A percentile compares a stretch with the other conserved stretches of the same genome.
These are phyloP conservation scores for Torymus texanus DNA, from an alignment of 2,888 invertebrate species.

Conservation along the genomic window DNA sequence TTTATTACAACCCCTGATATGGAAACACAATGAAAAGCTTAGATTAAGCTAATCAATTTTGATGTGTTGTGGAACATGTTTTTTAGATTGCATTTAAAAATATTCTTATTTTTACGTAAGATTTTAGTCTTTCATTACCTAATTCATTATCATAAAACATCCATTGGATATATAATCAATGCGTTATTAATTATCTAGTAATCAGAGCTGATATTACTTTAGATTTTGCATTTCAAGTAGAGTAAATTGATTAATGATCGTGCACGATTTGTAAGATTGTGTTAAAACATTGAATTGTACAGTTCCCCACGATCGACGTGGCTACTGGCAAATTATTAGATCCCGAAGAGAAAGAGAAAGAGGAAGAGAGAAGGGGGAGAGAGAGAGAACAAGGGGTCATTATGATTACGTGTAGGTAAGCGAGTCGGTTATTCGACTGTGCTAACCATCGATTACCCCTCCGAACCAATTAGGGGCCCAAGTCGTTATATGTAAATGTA, in stretches of 20 bases:
- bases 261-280: conserved; percentile 1
- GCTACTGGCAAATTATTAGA: conserved; percentile 59
- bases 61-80: too few relatives aligned
- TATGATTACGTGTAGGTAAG: conserved; percentile 65
- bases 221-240: too few relatives aligned
- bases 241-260: conserved; percentile 7
- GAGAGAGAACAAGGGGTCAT: conserved; percentile 59
- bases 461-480: conserved; percentile 61
- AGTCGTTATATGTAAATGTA: conserved; percentile 64
- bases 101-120: too few relatives aligned
- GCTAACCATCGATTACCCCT: conserved; percentile 63
- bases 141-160: not conserved
- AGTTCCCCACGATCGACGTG: conserved; percentile 60
- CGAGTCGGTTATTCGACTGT: conserved; percentile 63
- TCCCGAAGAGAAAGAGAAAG: conserved; percentile 44
- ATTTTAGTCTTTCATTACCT: too few relatives aligned
- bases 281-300: conserved; percentile 4
- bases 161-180: too few relatives aligned
- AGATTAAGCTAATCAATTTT: too few relatives aligned
- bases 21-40: not conserved
- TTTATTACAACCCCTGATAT: not conserved
- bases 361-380: too few relatives aligned
- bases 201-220: too few relatives aligned
- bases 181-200: too few relatives aligned
- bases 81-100: too few relatives aligned